A percentile compares a stretch with the other conserved stretches of the same genome.
phyloP scores from a whole-genome alignment of 2,888 invertebrate species.

The Eupithecia dodoneata region DNA sequence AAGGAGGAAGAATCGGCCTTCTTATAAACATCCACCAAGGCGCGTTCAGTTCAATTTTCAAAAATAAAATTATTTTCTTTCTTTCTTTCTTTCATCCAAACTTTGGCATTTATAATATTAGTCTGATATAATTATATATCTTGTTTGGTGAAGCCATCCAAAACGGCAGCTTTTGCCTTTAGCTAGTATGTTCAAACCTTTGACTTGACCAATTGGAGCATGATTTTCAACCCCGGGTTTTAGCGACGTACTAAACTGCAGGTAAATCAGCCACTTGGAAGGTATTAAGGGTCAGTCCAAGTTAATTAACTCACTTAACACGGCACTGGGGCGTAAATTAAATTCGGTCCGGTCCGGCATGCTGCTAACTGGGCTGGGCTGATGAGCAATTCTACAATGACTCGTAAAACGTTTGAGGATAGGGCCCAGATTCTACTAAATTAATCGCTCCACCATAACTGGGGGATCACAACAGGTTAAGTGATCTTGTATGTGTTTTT shows the following conservation, averaged over 20 bases:
- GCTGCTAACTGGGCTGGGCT: constrained; percentile 27
- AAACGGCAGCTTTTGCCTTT: background rate
- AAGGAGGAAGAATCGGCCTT: no score
- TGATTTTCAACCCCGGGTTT: background rate
- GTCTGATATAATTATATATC: no score
- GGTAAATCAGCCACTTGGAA: constrained; percentile 51
- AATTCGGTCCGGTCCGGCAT: constrained; percentile 29
- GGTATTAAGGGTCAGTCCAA: constrained; percentile 58
- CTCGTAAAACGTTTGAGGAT: constrained; percentile 4
- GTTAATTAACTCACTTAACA: constrained; percentile 64
- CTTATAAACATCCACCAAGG: no score
- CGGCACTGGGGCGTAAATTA: constrained; percentile 44
- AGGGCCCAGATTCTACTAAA: no score
- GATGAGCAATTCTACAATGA: constrained; percentile 26
- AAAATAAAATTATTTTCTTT: no score
- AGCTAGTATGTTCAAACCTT: background rate
- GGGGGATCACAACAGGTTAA: no score
- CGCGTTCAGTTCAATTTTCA: no score
- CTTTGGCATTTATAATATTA: no score
- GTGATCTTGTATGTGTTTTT: no score
- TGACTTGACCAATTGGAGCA: background rate
- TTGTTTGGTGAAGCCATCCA: no score
- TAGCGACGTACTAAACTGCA: background rate
- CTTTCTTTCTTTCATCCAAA: background rate
- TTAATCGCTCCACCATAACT: no score